Conservation (phyloP, 2,888 invertebrate species). For the Byasa hedistus region DNA sequence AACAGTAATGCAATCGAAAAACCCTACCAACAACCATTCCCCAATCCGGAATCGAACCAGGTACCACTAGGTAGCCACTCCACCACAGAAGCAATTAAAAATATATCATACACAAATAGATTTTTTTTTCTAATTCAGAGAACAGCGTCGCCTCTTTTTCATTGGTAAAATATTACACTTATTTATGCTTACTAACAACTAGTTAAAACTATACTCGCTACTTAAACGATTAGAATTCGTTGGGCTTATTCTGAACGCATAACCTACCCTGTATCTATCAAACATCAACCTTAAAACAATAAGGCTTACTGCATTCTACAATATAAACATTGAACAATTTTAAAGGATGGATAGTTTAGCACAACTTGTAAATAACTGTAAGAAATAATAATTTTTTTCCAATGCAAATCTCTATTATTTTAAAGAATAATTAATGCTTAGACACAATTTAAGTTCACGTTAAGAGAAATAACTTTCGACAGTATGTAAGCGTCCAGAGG, state of each 20-base stretch:
- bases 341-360: conserved; percentile 57
- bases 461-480: neutral
- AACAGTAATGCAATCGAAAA: too few species aligned
- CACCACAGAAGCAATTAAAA: too few species aligned
- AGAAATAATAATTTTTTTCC: too few species aligned
- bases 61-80: too few species aligned
- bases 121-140: neutral
- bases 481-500: neutral
- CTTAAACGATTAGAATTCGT: conserved; percentile 53
- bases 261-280: conserved; percentile 55
- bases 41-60: too few species aligned
- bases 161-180: neutral
- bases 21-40: too few species aligned
- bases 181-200: conserved; percentile 26
- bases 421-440: too few species aligned
- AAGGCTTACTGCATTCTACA: conserved; percentile 37
- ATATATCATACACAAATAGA: too few species aligned
- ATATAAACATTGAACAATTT: conserved; percentile 40
- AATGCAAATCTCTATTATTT: neutral
- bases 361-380: conserved; percentile 45
- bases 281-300: conserved; percentile 32
- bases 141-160: neutral
- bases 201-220: conserved; percentile 38
- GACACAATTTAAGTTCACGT: too few species aligned
- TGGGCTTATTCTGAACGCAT: conserved; percentile 63